Evolutionary conservation across 1,140 invertebrate species (phyloP), one percentile per base, ranked within the genome.

Genomic region (Eriocheir sinensis): DNA sequence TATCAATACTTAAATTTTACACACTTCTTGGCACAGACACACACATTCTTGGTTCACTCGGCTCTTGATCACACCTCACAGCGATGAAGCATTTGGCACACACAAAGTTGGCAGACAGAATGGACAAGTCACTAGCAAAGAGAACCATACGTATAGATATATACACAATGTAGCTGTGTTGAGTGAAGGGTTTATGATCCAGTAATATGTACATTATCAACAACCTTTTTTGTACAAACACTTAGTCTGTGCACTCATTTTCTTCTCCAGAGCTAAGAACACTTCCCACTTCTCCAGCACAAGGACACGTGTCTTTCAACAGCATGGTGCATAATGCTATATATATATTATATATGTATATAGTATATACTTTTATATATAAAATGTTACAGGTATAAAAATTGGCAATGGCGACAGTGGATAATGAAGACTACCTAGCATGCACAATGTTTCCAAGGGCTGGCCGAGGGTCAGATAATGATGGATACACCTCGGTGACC

Each of bases 301-400:
- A 41, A 89, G 60, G 36, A 38, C 38, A 80, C 72, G 79, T 30
- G 36, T 93, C 53, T 83, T 94, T n/a, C 38, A 94, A 90, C 72
- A 94, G 86, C 86, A 79, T 86, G 93, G 80, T 90, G 53, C 41
- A 91, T 91, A 94, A 90, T 86, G 79, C 86, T 94, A 83, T 90
- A 93, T 93, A 92, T 92, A 92, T 92, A 92, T 89, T 86, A 60
- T 86, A 91, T 80, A 89, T 91, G 36, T 91, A 91, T 91, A 91
- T 79, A 83, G 60, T 89, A 89, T 89, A 41, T 89, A 89, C 48
- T 41, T 89, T 44, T 89, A 89, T 89, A 44, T 89, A 94, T 94
- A 94, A 91, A 94, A 91, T 92, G 32, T 36, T 94, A 94, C 89
- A 92, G 81, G 89, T 94, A 94, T 94, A 94, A 92, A 94, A 92